phyloP scores from a whole-genome alignment of 2,888 invertebrate species.

The Crepidodera aurea region DNA sequence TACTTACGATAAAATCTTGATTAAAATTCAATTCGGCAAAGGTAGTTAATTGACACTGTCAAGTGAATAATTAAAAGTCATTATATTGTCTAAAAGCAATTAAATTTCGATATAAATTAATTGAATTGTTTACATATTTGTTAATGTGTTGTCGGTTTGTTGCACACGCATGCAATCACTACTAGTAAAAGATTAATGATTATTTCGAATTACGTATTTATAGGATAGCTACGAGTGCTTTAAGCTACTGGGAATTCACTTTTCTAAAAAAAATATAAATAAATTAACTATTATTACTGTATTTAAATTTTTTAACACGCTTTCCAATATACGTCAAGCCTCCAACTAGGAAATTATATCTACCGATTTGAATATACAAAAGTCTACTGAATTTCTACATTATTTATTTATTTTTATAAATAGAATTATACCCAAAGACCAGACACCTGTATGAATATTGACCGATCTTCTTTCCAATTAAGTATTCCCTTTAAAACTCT shows the following conservation, averaged over 20 bases:
- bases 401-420: too few species aligned
- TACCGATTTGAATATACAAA: too few species aligned
- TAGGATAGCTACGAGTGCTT: neutral
- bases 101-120: slow-evolving; percentile 38
- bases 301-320: too few species aligned
- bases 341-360: too few species aligned
- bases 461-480: too few species aligned
- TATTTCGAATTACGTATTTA: slow-evolving; percentile 22
- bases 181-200: slow-evolving; percentile 27
- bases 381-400: too few species aligned
- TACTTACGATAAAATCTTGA: slow-evolving; percentile 5
- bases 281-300: too few species aligned
- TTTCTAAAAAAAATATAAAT: neutral
- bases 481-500: too few species aligned
- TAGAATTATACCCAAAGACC: too few species aligned
- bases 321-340: too few species aligned
- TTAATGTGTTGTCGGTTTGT: slow-evolving; percentile 30
- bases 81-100: slow-evolving; percentile 35
- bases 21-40: slow-evolving; percentile 28
- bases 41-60: slow-evolving; percentile 31
- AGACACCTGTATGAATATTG: too few species aligned
- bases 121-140: slow-evolving; percentile 39
- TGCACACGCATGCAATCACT: slow-evolving; percentile 12
- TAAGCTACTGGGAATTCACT: neutral
- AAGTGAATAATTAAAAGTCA: slow-evolving; percentile 31